These are phyloP conservation scores for Odobenus rosmarus DNA, from an alignment of 2,113 vertebrate genomes.

Conservation along the genomic window DNA sequence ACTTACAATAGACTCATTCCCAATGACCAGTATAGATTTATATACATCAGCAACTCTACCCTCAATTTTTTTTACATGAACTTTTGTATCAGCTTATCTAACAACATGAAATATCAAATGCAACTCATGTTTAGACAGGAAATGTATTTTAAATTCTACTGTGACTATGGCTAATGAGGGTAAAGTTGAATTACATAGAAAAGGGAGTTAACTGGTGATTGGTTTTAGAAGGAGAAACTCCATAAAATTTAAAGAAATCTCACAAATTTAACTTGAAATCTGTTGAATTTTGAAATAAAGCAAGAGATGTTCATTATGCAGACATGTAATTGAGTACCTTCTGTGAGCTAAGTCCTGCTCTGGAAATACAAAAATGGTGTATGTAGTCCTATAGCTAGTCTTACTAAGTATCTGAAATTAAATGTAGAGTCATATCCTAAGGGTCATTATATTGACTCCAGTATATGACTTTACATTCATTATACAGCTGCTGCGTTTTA, in stretches of 20 bases:
- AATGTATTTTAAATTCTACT: not conserved
- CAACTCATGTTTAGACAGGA: not conserved
- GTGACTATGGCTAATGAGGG: not conserved
- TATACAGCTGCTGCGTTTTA: conserved; percentile 29
- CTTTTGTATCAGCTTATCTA: not conserved
- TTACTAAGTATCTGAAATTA: conserved; percentile 41
- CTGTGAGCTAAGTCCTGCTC: not conserved
- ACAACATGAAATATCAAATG: conserved; percentile 15
- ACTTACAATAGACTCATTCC: not conserved
- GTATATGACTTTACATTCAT: conserved; percentile 28
- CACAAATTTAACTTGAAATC: conserved; percentile 26
- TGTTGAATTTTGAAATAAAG: conserved; percentile 49
- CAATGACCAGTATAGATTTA: not conserved
- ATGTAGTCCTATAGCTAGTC: not conserved
- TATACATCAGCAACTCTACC: conserved; percentile 9
- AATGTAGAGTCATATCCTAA: conserved; percentile 32
- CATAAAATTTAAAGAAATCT: not conserved
- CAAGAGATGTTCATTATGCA: not conserved
- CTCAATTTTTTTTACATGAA: conserved; percentile 14
- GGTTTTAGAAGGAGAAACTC: not conserved
- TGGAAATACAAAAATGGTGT: conserved; percentile 28
- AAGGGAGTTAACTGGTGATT: conserved; percentile 40
- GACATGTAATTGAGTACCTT: conserved; percentile 15
- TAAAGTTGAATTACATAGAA: not conserved
- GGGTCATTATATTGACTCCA: conserved; percentile 12